Base-by-base conservation (phyloP, 2,113 vertebrate species). In the Platysteira castanea region DNA sequence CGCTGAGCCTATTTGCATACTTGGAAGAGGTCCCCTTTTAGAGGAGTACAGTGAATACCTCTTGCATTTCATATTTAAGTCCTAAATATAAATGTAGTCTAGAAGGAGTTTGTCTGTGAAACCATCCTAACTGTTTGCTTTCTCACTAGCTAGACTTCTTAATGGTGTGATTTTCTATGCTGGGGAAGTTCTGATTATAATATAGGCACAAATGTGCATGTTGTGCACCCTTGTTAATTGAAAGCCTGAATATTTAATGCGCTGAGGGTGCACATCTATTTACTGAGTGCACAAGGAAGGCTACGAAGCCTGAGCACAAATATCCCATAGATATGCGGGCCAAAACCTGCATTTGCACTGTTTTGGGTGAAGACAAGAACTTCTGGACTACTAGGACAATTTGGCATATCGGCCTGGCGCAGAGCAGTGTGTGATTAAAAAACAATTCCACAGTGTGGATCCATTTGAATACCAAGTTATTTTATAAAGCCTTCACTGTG, bases 401-500 rank as follows among this genome's bases (percentile, higher is more conserved):
- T 97, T 96, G 96, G 97, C 87, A 44, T 85, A 70, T 92, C 47
- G 77, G 94, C 94, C 95, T 94, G 96, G 96, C 18, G 11, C 77
- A 46, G 91, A 97, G 95, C 83, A 75, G 97, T 53, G 83, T 97
- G 97, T 86, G 95, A 98, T 98, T 98, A 96, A 98, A 97, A 97
- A 96, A 95, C 91, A 96, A 97, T 98, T 97, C 86, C 82, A 8
- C 96, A 96, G 95, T 96, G 96, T 98, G 97, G 97, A 94, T 97
- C 96, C 89, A 52, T 98, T 97, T 98, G 97, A 98, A 98, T 95
- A 95, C 97, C 95, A 90, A 96, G 96, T 94, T 98, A 96, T 98
- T 98, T 97, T 97, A 98, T 98, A 98, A 98, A 98, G 98, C 98
- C 97, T 87, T 92, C 96, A 92, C 97, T 98, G 98, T 98, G 97